Percentiles rank a stretch among this genome's conserved stretches.
Conservation (phyloP, 2,888 invertebrate genomes). For the Toxonevra muliebris region DNA sequence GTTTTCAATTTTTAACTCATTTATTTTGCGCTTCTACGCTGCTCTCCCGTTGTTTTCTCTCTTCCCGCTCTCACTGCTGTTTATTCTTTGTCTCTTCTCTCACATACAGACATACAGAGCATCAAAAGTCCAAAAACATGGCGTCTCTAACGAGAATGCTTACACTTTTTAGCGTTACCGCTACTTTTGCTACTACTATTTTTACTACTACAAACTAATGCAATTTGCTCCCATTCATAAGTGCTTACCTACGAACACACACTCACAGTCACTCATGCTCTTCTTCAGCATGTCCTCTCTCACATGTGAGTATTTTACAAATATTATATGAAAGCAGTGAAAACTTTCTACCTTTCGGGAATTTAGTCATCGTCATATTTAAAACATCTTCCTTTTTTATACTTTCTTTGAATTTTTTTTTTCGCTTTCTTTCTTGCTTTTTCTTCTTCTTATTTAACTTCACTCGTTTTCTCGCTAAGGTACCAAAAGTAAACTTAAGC, state of each 20-base stretch:
- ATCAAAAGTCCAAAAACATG: conserved; percentile 8
- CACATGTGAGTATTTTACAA: background rate
- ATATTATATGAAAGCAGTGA: conserved; percentile 10
- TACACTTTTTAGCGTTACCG: background rate
- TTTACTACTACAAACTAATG: conserved; percentile 27
- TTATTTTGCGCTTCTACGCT: conserved; percentile 9
- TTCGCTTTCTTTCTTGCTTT: too few species aligned
- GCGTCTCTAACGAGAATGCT: background rate
- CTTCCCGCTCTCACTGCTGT: too few species aligned
- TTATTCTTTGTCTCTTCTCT: too few species aligned
- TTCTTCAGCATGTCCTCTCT: background rate
- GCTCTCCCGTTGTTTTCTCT: background rate
- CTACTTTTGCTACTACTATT: background rate
- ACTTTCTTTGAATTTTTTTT: too few species aligned
- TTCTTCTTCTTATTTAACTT: background rate
- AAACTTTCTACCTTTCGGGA: conserved; percentile 26
- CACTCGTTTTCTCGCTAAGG: background rate
- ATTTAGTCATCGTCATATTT: conserved; percentile 25
- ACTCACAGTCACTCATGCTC: conserved; percentile 1
- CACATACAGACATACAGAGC: conserved; percentile 1
- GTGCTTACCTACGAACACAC: conserved; percentile 31
- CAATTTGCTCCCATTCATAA: conserved; percentile 40
- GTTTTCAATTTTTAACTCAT: conserved; percentile 40
- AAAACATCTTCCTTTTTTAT: conserved; percentile 14
- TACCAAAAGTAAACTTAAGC: conserved; percentile 10